phyloP scores from a whole-genome alignment of 2,888 invertebrate species.

The Coleophora deauratella region DNA sequence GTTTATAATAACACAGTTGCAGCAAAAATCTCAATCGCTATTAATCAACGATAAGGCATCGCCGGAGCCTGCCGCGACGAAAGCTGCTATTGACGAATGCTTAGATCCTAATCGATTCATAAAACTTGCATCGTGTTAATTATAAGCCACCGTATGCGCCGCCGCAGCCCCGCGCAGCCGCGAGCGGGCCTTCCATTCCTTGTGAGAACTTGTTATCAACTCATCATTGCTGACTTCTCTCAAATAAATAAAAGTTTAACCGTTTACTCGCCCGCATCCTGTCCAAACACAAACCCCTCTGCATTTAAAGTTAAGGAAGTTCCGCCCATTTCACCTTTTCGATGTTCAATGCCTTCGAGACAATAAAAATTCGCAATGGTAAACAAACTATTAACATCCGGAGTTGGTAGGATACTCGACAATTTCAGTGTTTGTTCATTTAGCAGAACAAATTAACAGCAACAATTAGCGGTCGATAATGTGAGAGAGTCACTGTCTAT shows the following conservation, averaged over 20 bases:
- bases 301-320: too few species aligned
- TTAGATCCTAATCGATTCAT: constrained; percentile 74
- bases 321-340: too few species aligned
- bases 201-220: constrained; percentile 50
- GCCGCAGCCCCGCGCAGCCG: constrained; percentile 36
- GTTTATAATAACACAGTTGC: constrained; percentile 58
- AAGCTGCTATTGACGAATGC: constrained; percentile 73
- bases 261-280: too few species aligned
- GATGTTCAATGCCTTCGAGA: constrained; percentile 10
- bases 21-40: constrained; percentile 68
- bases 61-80: constrained; percentile 49
- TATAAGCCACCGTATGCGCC: constrained; percentile 65
- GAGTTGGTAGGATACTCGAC: constrained; percentile 25
- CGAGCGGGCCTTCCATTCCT: constrained; percentile 44
- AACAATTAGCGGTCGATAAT: constrained; percentile 31
- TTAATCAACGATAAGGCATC: constrained; percentile 69
- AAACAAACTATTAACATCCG: constrained; percentile 24
- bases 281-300: too few species aligned
- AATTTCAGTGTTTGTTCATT: constrained; percentile 38
- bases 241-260: constrained; percentile 10
- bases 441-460: constrained; percentile 28
- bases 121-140: constrained; percentile 73
- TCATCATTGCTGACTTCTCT: constrained; percentile 53
- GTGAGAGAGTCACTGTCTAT: too few species aligned
- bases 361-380: constrained; percentile 21